Evolutionary conservation across 2,113 vertebrate species (phyloP), one percentile per base, ranked within the genome.

Genomic region (Brachionichthys hirsutus): DNA sequence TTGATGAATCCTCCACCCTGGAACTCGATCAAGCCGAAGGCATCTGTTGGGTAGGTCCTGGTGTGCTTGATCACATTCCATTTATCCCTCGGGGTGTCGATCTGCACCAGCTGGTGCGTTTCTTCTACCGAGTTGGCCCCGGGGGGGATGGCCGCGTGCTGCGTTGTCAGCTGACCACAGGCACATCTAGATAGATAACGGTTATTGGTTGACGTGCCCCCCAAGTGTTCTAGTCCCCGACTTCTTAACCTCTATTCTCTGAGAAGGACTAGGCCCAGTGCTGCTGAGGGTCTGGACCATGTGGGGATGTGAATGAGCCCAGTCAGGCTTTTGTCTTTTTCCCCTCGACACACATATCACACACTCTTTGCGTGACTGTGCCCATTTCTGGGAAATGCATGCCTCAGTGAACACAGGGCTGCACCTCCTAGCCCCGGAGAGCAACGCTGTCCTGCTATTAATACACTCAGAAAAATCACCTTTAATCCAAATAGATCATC

Each of bases 1-100:
- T 96, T 99, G 80, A 92, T 85, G 56, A 94, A 94, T 47, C 95
- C 95, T 12, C 95, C 94, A 3, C 97, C 95, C 84, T 98, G 95
- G 88, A 99, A 99, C 75, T 99, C 97, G 0, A 98, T 93, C 58
- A 91, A 86, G 69, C 97, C 97, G 11, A 91, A 98, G 51, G 97
- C 86, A 34, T 99, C 94, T 0, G 96, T 98, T 0, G 96, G 94
- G 62, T 83, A 93, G 8, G 87, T 90, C 67, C 94, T 93, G 0
- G 97, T 99, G 88, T 99, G 94, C 67, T 94, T 98, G 73, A 84
- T 78, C 77, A 93, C 67, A 0, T 85, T 91, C 97, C 97, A 99
- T 78, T 94, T 98, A 50, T 98, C 96, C 4, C 90, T 85, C n/a
- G 89, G 91, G 13, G 75, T 19, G 59, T 96, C 95, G 18, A 85